Percentiles rank a stretch among this genome's conserved stretches.
Conservation (phyloP, 2,797 vertebrate genomes). For the Sphaeramia orbicularis region DNA sequence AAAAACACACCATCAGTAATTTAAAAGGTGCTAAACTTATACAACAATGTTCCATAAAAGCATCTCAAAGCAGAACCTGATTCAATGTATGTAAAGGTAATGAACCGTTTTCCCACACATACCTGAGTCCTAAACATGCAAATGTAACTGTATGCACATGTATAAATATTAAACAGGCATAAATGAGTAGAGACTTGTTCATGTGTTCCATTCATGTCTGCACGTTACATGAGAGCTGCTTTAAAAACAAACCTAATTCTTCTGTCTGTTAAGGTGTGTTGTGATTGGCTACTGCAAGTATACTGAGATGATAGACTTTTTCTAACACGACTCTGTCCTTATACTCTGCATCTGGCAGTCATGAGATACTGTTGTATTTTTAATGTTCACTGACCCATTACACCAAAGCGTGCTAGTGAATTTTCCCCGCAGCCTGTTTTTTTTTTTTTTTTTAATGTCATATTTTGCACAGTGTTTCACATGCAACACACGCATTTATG, state of each 20-base stretch:
- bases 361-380: conserved; percentile 36
- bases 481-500: conserved; percentile 31
- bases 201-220: not conserved
- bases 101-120: not conserved
- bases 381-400: conserved; percentile 16
- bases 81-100: not conserved
- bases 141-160: conserved; percentile 1
- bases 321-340: not conserved
- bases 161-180: not conserved
- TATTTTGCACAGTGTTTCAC: conserved; percentile 17
- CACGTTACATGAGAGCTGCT: not conserved
- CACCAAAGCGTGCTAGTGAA: conserved; percentile 17
- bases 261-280: no score
- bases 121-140: conserved; percentile 1
- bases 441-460: conserved; percentile 31
- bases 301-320: not conserved
- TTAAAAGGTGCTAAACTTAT: no score
- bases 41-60: no score
- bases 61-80: no score
- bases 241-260: not conserved
- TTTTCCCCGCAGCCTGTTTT: conserved; percentile 4
- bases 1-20: no score
- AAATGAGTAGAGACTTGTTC: not conserved
- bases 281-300: not conserved
- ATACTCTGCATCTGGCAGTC: conserved; percentile 6